These are phyloP conservation scores for Atlantisia rogersi DNA, from an alignment of 2,113 vertebrate genomes.

Conservation along the genomic window DNA sequence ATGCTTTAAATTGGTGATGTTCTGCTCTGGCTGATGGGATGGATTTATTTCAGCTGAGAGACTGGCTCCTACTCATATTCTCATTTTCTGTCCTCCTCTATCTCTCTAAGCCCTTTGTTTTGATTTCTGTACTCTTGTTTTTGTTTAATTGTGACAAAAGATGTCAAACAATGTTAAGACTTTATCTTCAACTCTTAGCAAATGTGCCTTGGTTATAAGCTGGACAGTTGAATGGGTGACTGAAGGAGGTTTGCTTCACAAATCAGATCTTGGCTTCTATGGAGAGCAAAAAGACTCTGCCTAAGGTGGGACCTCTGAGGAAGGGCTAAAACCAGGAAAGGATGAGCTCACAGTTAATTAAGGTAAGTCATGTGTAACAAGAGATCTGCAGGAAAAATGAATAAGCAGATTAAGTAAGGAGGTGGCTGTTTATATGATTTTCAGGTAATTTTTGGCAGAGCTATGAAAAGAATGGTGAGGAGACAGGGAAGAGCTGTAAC, in stretches of 20 bases:
- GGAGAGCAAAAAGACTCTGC: not conserved
- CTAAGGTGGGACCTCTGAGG: not conserved
- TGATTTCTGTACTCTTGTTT: not conserved
- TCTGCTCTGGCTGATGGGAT: not conserved
- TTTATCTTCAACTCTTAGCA: not conserved
- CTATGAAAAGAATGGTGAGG: not conserved
- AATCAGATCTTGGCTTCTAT: not conserved
- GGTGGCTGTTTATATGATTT: not conserved
- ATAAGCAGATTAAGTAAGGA: not conserved
- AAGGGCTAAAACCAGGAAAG: not conserved
- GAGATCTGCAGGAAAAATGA: not conserved
- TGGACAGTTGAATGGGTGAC: not conserved
- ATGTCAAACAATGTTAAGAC: accelerated
- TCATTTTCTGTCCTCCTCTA: not conserved
- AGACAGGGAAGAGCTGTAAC: not conserved
- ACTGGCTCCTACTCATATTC: not conserved
- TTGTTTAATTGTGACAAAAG: not conserved
- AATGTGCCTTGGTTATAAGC: not conserved
- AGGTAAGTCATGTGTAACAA: not conserved
- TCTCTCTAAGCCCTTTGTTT: not conserved
- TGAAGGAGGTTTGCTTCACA: not conserved
- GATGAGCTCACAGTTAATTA: accelerated
- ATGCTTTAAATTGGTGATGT: not conserved
- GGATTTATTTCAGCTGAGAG: not conserved
- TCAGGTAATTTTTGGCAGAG: not conserved